Evolutionary conservation across 2,113 vertebrate genomes (phyloP).

Genomic region (Microtus oregoni): DNA sequence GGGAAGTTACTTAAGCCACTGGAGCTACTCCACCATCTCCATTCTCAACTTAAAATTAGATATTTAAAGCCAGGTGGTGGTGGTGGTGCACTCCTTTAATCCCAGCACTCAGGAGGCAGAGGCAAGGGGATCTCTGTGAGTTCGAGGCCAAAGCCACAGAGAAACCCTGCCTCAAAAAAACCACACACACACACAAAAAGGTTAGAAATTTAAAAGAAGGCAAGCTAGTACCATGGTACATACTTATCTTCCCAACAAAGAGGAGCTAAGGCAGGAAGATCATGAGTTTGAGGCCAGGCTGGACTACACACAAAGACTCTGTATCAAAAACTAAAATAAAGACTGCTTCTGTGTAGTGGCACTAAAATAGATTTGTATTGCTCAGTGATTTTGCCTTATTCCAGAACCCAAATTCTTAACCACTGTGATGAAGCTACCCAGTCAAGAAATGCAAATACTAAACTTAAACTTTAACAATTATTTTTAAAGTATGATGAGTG

Average conservation of each 20-base stretch:
- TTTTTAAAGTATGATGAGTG: background rate
- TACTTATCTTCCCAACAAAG: background rate
- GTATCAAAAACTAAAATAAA: background rate
- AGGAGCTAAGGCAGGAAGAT: background rate
- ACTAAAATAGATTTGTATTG: background rate
- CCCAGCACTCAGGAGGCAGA: too few relatives aligned
- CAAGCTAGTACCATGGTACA: background rate
- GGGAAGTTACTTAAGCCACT: background rate
- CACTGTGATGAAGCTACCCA: background rate
- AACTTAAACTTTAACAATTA: constrained; percentile 12
- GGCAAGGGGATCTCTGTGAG: too few relatives aligned
- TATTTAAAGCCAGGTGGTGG: background rate
- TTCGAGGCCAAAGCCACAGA: too few relatives aligned
- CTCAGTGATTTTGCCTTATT: background rate
- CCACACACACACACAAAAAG: too few relatives aligned
- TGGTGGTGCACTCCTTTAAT: too few relatives aligned
- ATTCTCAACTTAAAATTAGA: background rate
- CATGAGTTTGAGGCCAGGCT: background rate
- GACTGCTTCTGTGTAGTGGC: background rate
- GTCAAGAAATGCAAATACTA: background rate
- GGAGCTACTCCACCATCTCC: background rate
- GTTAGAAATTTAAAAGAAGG: background rate
- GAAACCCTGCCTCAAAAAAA: too few relatives aligned
- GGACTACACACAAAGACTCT: background rate
- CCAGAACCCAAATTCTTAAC: background rate